Conservation (phyloP, 2,888 invertebrate species). For the Callyntrura guangdongensis region DNA sequence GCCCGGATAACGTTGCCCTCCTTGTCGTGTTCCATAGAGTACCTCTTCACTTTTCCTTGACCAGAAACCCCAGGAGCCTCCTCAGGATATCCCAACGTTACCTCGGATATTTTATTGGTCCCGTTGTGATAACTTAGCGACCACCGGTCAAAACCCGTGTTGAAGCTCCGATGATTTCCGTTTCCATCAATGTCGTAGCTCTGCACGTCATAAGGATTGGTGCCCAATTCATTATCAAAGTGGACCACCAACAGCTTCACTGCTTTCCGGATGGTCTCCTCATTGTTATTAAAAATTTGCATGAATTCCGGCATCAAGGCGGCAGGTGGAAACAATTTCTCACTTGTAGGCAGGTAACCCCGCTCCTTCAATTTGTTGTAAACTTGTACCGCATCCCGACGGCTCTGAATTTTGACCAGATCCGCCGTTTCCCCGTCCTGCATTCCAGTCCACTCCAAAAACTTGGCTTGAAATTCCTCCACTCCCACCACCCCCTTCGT, state of each 20-base stretch:
- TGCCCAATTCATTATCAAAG: conserved; percentile 45
- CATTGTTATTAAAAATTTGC: too few species aligned
- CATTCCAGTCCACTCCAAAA: conserved; percentile 13
- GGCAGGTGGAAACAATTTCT: too few species aligned
- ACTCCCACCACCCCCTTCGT: too few species aligned
- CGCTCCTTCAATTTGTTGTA: conserved; percentile 1
- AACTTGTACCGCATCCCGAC: background rate
- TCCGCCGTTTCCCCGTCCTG: background rate
- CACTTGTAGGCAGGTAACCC: background rate
- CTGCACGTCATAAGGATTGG: conserved; percentile 64
- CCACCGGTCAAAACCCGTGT: conserved; percentile 71
- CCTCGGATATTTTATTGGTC: too few species aligned
- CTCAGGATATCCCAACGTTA: conserved; percentile 66
- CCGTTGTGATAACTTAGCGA: too few species aligned
- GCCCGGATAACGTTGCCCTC: conserved; percentile 82
- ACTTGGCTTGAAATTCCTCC: conserved; percentile 25
- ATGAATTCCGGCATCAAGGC: background rate
- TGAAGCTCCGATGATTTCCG: conserved; percentile 79
- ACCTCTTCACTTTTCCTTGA: background rate
- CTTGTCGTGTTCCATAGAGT: conserved; percentile 80
- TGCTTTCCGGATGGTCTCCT: background rate
- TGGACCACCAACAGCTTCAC: background rate
- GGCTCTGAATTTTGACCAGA: background rate
- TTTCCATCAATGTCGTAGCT: conserved; percentile 77
- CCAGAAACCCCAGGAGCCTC: conserved; percentile 49